Evolutionary conservation across 1,140 invertebrate species (phyloP).

Genomic region (Cheumatopsyche charites): DNA sequence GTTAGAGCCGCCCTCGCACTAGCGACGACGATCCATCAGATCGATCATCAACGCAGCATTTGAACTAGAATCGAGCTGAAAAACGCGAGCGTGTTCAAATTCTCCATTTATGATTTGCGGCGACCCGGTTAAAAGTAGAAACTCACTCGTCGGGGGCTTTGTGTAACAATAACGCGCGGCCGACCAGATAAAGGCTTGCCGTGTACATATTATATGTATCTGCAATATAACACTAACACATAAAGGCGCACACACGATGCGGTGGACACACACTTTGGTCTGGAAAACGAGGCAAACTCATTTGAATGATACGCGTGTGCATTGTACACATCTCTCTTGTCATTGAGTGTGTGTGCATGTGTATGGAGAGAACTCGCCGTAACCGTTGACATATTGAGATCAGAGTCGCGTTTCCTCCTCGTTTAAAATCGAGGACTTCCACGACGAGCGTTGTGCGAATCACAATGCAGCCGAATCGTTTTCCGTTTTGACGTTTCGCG

Average conservation of each 20-base stretch:
- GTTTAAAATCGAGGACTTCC: neutral
- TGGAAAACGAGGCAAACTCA: conserved; percentile 31
- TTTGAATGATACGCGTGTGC: conserved; percentile 11
- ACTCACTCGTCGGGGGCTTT: conserved; percentile 34
- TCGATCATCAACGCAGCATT: no score
- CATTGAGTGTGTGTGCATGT: neutral
- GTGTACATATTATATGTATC: neutral
- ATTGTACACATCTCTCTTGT: neutral
- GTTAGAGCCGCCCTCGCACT: no score
- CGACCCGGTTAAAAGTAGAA: conserved; percentile 45
- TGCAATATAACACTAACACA: neutral
- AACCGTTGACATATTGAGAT: conserved; percentile 21
- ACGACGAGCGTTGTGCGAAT: no score
- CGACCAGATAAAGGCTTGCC: conserved; percentile 23
- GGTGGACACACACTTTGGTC: neutral
- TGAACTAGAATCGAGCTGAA: no score
- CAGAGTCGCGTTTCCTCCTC: conserved; percentile 11
- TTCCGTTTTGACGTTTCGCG: no score
- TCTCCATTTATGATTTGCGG: conserved; percentile 40
- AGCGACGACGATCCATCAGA: no score
- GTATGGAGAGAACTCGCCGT: neutral
- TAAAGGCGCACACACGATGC: neutral
- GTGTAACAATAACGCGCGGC: conserved; percentile 35
- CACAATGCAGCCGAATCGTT: no score
- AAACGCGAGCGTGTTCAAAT: conserved; percentile 29